Percentiles rank a stretch among this genome's conserved stretches.
These are phyloP conservation scores for Chloroceryle inda DNA, from an alignment of 2,797 vertebrate genomes.

Conservation along the genomic window DNA sequence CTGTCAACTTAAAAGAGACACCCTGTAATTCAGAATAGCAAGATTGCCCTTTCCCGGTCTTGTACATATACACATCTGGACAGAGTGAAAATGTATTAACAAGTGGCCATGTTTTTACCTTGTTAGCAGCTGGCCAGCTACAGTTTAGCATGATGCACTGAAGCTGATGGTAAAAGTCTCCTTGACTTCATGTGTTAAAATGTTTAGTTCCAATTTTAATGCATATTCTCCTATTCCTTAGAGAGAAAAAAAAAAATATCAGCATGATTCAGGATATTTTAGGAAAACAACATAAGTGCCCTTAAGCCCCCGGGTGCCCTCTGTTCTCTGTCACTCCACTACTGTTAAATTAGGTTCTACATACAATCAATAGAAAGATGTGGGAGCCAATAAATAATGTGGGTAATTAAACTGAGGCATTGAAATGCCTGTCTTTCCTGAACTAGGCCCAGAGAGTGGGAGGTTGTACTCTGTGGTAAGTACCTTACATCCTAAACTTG, in stretches of 20 bases:
- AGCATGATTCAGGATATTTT: constrained; percentile 34
- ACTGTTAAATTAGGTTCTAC: constrained; percentile 40
- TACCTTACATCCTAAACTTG: background rate
- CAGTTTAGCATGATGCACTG: background rate
- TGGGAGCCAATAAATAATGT: constrained; percentile 41
- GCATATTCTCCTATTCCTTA: background rate
- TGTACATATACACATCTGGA: background rate
- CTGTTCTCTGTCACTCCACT: background rate
- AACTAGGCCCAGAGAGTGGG: background rate
- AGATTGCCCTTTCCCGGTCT: background rate
- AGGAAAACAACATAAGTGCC: background rate
- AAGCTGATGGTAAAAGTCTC: constrained; percentile 2
- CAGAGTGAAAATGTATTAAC: constrained; percentile 19
- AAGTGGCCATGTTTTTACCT: background rate
- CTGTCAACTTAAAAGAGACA: background rate
- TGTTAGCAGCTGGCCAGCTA: constrained; percentile 28
- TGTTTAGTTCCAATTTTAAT: background rate
- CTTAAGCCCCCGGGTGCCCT: constrained; percentile 3
- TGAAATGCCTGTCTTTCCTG: background rate
- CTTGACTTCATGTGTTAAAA: background rate
- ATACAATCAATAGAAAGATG: constrained; percentile 39
- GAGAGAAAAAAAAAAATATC: background rate
- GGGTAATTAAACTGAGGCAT: constrained; percentile 10
- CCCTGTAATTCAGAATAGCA: background rate
- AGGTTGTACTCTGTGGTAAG: background rate